Base-by-base conservation (phyloP, 2,113 vertebrate genomes). In the Oreotrochilus melanogaster region DNA sequence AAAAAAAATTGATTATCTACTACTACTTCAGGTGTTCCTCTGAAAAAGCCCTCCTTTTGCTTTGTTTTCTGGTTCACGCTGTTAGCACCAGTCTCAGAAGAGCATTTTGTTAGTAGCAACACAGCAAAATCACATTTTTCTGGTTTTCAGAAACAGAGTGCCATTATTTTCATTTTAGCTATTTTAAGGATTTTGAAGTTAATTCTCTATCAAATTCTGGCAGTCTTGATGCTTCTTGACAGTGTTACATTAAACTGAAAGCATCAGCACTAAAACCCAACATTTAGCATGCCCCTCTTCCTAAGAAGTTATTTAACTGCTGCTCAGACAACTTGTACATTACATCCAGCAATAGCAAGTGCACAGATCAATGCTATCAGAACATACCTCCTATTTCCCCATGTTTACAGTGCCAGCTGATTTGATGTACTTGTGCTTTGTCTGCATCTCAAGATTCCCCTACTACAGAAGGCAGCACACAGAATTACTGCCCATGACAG, bases 191-290 rank as follows among this genome's bases (percentile, higher is more conserved):
- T 73, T 86, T 86, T 80, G 1, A 95, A 86, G 54, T 66, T 48
- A 93, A 93, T 90, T 92, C 43, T 62, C 33, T 47, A 65, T 19
- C 65, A 65, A 2, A 35, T 61, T 82, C 69, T 50, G 33, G 30
- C 24, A 91, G 79, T 50, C n/a, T 57, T 82, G 57, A 87, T 66
- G 85, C 47, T 93, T 88, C 78, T 45, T 71, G 81, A 92, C 50
- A 88, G 71, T 18, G 35, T 58, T 85, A 37, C 1, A 9, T 69
- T 83, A 54, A 85, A 69, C 31, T 88, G 51, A 86, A 94, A 96
- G 69, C 48, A 85, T 53, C 54, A 76, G 51, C 51, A 90, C n/a
- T 87, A 73, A 92, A 89, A 91, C 76, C 31, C 43, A 89, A 80
- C 64, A 80, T 73, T 89, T 60, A 81, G 57, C 28, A 79, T 1